phyloP scores from a whole-genome alignment of 2,113 vertebrate species.

The Corythoichthys haematopterus region DNA sequence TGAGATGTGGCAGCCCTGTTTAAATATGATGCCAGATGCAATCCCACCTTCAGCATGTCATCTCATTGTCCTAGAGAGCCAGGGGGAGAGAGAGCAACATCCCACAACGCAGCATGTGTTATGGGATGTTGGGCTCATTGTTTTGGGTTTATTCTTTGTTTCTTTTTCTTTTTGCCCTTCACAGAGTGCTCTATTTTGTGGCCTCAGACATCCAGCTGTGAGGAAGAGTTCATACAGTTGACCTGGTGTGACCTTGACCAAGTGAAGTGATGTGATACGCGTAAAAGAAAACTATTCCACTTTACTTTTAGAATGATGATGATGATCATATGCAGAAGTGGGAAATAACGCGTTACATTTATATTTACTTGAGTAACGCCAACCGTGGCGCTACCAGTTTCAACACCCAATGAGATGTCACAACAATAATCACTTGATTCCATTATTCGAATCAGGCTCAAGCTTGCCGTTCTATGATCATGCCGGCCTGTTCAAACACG shows the following conservation, averaged over 20 bases:
- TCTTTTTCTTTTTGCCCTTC: constrained; percentile 48
- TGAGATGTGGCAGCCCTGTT: constrained; percentile 73
- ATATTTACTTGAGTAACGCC: too few species aligned
- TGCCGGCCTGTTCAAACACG: too few species aligned
- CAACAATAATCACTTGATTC: too few species aligned
- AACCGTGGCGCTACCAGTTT: too few species aligned
- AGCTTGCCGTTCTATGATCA: too few species aligned
- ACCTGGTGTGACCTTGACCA: constrained; percentile 54
- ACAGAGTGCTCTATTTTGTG: constrained; percentile 6
- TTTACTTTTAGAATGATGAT: background rate
- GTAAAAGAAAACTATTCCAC: background rate
- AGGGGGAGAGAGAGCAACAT: constrained; percentile 56
- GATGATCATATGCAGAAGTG: too few species aligned
- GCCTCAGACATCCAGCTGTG: constrained; percentile 41
- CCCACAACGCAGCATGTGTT: constrained; percentile 58
- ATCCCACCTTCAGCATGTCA: constrained; percentile 76
- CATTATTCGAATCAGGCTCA: too few species aligned
- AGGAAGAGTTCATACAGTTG: constrained; percentile 18
- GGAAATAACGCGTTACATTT: too few species aligned
- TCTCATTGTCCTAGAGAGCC: constrained; percentile 72
- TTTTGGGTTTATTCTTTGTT: constrained; percentile 46
- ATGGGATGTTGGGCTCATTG: constrained; percentile 57
- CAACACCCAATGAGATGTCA: too few species aligned
- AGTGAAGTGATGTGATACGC: constrained; percentile 16
- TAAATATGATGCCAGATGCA: constrained; percentile 76